phyloP scores from a whole-genome alignment of 2,888 invertebrate genomes.

The Macaria notata region DNA sequence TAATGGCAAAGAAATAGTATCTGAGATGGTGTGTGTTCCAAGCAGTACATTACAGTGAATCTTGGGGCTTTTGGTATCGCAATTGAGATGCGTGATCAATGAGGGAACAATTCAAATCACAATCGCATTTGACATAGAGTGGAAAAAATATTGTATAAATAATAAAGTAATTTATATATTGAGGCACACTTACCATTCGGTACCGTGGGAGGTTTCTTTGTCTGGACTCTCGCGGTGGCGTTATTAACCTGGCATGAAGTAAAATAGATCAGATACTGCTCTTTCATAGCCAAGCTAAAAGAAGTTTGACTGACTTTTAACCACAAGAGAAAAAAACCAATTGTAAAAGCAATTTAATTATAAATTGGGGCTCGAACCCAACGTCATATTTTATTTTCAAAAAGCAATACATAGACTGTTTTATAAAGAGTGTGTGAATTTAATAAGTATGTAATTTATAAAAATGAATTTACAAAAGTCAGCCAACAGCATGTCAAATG shows the following conservation, averaged over 20 bases:
- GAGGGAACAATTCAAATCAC: constrained; percentile 9
- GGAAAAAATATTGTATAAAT: too few species aligned
- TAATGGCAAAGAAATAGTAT: constrained; percentile 19
- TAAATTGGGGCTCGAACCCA: constrained; percentile 49
- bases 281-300: constrained; percentile 30
- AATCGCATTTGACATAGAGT: constrained; percentile 7
- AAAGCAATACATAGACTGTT: too few species aligned
- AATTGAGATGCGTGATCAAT: constrained; percentile 23
- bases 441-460: constrained; percentile 9
- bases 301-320: constrained; percentile 49
- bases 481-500: constrained; percentile 42
- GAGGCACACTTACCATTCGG: constrained; percentile 89
- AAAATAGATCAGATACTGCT: constrained; percentile 59
- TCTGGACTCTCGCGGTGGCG: constrained; percentile 99
- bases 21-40: constrained; percentile 17
- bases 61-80: constrained; percentile 21
- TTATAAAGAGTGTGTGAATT: too few species aligned
- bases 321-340: constrained; percentile 12
- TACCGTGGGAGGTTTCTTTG: constrained; percentile 96
- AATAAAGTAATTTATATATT: constrained; percentile 7
- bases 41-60: constrained; percentile 17
- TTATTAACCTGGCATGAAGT: constrained; percentile 95
- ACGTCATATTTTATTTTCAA: too few species aligned
- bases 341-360: background rate
- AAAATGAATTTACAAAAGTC: constrained; percentile 31